phyloP scores from a whole-genome alignment of 2,797 vertebrate genomes.

The Kryptopterus vitreolus region DNA sequence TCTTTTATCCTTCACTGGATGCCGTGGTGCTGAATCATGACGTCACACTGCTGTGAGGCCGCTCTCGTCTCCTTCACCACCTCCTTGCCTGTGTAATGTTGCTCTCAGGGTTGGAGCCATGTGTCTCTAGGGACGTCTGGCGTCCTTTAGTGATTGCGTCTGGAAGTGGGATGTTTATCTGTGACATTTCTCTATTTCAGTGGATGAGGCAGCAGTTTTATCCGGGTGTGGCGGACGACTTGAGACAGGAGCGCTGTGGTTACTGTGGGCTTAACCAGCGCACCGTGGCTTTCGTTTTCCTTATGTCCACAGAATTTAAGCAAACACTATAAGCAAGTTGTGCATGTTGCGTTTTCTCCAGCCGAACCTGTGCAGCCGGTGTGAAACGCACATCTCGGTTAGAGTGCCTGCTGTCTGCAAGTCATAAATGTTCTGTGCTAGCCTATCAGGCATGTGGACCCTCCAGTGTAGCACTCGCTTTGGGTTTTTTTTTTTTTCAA shows the following conservation, averaged over 20 bases:
- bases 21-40: background rate
- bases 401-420: background rate
- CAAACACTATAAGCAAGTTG: background rate
- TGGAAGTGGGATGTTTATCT: conserved; percentile 28
- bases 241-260: conserved; percentile 43
- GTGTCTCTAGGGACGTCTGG: too few relatives aligned
- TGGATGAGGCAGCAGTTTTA: conserved; percentile 31
- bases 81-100: background rate
- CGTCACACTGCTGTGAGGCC: conserved; percentile 1
- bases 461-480: background rate
- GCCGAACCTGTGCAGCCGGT: background rate
- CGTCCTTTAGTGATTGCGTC: background rate
- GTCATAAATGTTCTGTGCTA: background rate
- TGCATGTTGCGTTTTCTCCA: background rate
- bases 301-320: background rate
- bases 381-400: background rate
- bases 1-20: background rate
- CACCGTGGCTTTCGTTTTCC: conserved; percentile 16
- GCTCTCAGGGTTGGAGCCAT: background rate
- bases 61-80: conserved; percentile 5
- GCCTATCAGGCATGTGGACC: background rate
- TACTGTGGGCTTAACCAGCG: conserved; percentile 18
- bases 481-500: background rate
- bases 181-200: conserved; percentile 31
- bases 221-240: conserved; percentile 32